These are phyloP conservation scores for Doris montereyensis DNA, from an alignment of 2,888 invertebrate species.

Conservation along the genomic window DNA sequence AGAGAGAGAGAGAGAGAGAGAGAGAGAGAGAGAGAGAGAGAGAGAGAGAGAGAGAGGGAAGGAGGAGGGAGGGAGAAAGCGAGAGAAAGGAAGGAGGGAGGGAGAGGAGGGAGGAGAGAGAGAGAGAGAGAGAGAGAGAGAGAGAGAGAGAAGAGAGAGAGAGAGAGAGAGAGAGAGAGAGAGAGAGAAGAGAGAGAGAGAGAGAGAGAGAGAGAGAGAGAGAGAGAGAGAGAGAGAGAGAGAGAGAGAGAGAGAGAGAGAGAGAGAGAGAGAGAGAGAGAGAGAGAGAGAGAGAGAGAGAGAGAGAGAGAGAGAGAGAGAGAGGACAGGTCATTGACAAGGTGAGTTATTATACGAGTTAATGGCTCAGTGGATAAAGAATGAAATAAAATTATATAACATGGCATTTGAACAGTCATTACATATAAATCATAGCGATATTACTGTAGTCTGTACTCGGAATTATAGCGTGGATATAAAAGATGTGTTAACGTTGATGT, in stretches of 20 bases:
- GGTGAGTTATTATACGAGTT: too few relatives aligned
- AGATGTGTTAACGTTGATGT: too few relatives aligned
- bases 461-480: too few relatives aligned
- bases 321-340: neutral
- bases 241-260: neutral
- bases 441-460: neutral
- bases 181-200: neutral
- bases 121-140: neutral
- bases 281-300: neutral
- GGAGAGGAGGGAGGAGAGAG: neutral
- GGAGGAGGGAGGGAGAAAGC: neutral
- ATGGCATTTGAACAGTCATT: too few relatives aligned
- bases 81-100: neutral
- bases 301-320: neutral
- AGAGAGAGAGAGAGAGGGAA: neutral
- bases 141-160: neutral
- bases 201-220: neutral
- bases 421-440: neutral
- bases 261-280: neutral
- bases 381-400: too few relatives aligned
- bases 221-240: neutral
- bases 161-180: neutral
- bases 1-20: neutral
- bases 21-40: neutral
- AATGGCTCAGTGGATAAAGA: too few relatives aligned